Evolutionary conservation across 2,888 invertebrate species (phyloP).

Genomic region (Anorthoa munda): DNA sequence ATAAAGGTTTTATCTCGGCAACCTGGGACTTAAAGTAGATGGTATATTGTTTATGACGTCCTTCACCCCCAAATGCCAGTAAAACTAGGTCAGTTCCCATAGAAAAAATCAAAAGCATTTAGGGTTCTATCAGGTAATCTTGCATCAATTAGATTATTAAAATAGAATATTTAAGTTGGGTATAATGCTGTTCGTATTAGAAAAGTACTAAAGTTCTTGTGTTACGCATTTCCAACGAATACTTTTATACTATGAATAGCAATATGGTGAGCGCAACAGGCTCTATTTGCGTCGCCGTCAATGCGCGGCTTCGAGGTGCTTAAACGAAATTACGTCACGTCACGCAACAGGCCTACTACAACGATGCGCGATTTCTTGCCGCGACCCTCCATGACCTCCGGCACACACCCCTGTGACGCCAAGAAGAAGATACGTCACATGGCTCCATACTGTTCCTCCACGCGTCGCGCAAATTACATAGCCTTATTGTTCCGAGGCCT

Average conservation of each 20-base stretch:
- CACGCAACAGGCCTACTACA: neutral
- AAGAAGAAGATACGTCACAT: neutral
- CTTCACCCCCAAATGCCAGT: too few relatives aligned
- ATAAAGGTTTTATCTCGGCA: too few relatives aligned
- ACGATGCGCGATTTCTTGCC: constrained; percentile 2
- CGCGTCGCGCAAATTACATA: neutral
- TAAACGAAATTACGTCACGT: neutral
- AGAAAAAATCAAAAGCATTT: too few relatives aligned
- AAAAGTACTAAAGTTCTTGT: neutral
- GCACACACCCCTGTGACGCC: constrained; percentile 17
- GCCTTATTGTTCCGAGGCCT: neutral
- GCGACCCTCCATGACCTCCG: constrained; percentile 6
- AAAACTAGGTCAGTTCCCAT: too few relatives aligned
- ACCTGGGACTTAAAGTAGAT: too few relatives aligned
- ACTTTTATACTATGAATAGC: neutral
- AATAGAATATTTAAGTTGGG: neutral
- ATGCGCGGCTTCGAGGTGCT: neutral
- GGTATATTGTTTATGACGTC: too few relatives aligned
- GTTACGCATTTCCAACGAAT: neutral
- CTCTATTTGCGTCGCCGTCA: neutral
- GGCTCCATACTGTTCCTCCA: neutral
- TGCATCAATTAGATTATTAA: neutral
- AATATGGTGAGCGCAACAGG: constrained; percentile 1
- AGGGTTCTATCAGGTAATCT: too few relatives aligned
- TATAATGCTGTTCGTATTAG: neutral